These are phyloP conservation scores for Gobio occitaniae DNA, from an alignment of 2,797 vertebrate genomes.

Conservation along the genomic window DNA sequence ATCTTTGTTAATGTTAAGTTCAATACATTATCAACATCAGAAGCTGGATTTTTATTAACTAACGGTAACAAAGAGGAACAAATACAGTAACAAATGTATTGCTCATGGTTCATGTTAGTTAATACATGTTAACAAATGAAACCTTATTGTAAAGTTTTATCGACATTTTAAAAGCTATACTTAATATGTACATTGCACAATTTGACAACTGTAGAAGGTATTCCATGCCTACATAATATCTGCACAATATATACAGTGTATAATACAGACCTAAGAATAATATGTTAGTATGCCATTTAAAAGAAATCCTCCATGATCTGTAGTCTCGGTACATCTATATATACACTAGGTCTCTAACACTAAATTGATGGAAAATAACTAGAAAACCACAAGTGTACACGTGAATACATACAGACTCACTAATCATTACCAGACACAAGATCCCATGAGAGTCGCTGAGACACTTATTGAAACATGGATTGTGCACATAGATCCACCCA, in stretches of 20 bases:
- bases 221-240: not conserved
- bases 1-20: too few relatives aligned
- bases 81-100: too few relatives aligned
- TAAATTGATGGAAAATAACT: slow-evolving; percentile 16
- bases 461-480: slow-evolving; percentile 37
- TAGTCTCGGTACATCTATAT: not conserved
- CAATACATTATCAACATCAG: too few relatives aligned
- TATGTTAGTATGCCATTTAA: not conserved
- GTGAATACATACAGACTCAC: slow-evolving; percentile 33
- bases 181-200: not conserved
- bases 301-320: not conserved
- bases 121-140: too few relatives aligned
- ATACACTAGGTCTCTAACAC: not conserved
- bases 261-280: not conserved
- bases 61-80: too few relatives aligned
- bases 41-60: too few relatives aligned
- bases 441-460: slow-evolving; percentile 24
- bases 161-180: not conserved
- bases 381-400: slow-evolving; percentile 15
- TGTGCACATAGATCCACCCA: slow-evolving; percentile 16
- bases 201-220: not conserved
- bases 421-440: slow-evolving; percentile 42
- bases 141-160: too few relatives aligned
- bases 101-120: too few relatives aligned
- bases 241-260: not conserved